Conservation (phyloP, 2,888 invertebrate species). For the Rhingia campestris region DNA sequence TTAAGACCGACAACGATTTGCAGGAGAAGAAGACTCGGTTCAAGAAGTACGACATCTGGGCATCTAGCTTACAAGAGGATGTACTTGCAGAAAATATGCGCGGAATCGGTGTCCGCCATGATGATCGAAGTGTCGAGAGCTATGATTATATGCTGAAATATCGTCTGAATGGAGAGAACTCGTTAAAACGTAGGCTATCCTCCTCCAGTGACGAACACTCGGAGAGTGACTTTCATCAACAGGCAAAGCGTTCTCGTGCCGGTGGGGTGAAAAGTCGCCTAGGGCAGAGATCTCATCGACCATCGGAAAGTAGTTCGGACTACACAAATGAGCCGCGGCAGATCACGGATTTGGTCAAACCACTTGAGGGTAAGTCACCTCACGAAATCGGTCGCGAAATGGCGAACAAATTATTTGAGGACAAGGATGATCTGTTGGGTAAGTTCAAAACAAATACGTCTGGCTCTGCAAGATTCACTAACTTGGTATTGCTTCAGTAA, state of each 20-base stretch:
- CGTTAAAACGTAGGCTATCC: conserved; percentile 80
- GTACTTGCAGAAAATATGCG: conserved; percentile 90
- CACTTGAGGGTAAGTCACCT: conserved; percentile 76
- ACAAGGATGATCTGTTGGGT: conserved; percentile 89
- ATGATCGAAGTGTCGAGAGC: conserved; percentile 88
- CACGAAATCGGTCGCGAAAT: conserved; percentile 87
- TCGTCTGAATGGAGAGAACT: conserved; percentile 84
- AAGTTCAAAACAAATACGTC: conserved; percentile 78
- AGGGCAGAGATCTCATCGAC: conserved; percentile 75
- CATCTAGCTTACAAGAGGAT: conserved; percentile 89
- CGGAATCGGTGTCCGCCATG: conserved; percentile 89
- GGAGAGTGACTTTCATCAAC: conserved; percentile 78
- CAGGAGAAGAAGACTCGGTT: conserved; percentile 82
- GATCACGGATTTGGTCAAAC: conserved; percentile 86
- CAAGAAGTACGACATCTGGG: conserved; percentile 91
- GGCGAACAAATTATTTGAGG: conserved; percentile 88
- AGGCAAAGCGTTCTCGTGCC: conserved; percentile 78
- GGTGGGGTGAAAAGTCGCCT: conserved; percentile 77
- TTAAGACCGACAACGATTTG: conserved; percentile 72
- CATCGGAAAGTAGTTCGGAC: conserved; percentile 83
- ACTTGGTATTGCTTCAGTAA: conserved; percentile 83
- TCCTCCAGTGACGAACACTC: conserved; percentile 79
- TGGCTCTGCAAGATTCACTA: background rate
- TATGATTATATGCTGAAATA: conserved; percentile 88
- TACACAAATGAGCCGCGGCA: conserved; percentile 82